Base-by-base conservation (phyloP, 1,140 invertebrate species). In the Octopus sinensis region DNA sequence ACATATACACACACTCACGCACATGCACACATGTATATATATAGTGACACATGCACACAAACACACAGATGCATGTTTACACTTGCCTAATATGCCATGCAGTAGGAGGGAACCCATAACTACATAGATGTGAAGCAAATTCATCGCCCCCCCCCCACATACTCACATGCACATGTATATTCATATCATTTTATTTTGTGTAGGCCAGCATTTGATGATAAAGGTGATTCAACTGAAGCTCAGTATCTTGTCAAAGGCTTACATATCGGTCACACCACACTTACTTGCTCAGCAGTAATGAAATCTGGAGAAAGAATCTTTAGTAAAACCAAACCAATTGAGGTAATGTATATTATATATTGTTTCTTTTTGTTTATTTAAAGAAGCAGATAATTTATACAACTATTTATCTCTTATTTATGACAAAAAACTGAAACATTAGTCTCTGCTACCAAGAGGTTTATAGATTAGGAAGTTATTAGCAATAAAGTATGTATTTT, bases 201-300 rank as follows among this genome's bases (percentile, higher is more conserved):
- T 81, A 89, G 88, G 53, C 84, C 86, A 80, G 80, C 84, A 23
- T n/a, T 77, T 71, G 78, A 80, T 17, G 79, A 80, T 75, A 80
- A 79, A 30, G 78, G 83, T 53, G 86, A 90, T 83, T 81, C 86
- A 30, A 87, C 85, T 43, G 86, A 88, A 43, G 88, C 87, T 6
- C 53, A 84, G 9, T 91, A 90, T 84, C 86, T 81, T 7, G 86
- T 91, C n/a, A 83, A 86, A 80, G 91, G 90, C 51, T 81, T 86
- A 30, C 77, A 83, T 10, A 86, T 91, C 52, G 91, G 91, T 51
- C 88, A 89, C 75, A 91, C 90, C 1, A 86, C 85, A 23, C 84
- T 91, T 54, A 88, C 86, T 54, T 88, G 89, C 52, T 80, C 83
- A 6, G 87, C 88, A 7, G 80, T 82, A 43, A 83, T 87, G 9